phyloP scores from a whole-genome alignment of 2,797 vertebrate genomes.

The Galagoides demidoff region DNA sequence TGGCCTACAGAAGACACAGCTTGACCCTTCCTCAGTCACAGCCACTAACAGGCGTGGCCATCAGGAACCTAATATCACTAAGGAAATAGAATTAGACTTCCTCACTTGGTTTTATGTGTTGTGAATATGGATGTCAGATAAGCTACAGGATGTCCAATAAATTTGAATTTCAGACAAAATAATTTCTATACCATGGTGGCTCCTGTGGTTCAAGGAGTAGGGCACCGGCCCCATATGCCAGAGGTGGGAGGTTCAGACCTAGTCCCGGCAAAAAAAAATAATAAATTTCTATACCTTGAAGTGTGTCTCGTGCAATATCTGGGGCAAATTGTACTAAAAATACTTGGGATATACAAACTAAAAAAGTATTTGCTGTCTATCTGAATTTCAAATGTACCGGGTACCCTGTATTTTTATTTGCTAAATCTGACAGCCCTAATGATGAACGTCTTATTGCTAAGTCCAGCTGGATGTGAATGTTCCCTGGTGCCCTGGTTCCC shows the following conservation, averaged over 20 bases:
- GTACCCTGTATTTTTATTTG: neutral
- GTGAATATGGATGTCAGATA: neutral
- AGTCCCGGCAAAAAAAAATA: too few relatives aligned
- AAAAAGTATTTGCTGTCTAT: neutral
- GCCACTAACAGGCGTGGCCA: too few relatives aligned
- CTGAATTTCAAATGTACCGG: neutral
- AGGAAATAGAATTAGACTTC: neutral
- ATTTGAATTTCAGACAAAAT: constrained; percentile 19
- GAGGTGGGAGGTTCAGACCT: too few relatives aligned
- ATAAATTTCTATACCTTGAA: neutral
- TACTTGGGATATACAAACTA: neutral
- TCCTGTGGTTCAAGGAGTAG: too few relatives aligned
- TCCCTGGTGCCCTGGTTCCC: too few relatives aligned
- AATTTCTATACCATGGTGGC: neutral
- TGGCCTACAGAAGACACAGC: neutral
- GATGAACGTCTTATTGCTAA: neutral
- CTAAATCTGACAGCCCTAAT: neutral
- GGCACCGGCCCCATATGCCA: too few relatives aligned
- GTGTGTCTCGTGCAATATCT: neutral
- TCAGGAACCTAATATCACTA: too few relatives aligned
- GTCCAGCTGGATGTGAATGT: too few relatives aligned
- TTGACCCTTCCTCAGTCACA: too few relatives aligned
- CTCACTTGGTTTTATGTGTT: neutral
- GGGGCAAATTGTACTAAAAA: neutral
- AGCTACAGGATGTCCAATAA: neutral